Evolutionary conservation across 2,888 invertebrate genomes (phyloP), one percentile per base, ranked within the genome.

Genomic region (Pedicia rivosa): DNA sequence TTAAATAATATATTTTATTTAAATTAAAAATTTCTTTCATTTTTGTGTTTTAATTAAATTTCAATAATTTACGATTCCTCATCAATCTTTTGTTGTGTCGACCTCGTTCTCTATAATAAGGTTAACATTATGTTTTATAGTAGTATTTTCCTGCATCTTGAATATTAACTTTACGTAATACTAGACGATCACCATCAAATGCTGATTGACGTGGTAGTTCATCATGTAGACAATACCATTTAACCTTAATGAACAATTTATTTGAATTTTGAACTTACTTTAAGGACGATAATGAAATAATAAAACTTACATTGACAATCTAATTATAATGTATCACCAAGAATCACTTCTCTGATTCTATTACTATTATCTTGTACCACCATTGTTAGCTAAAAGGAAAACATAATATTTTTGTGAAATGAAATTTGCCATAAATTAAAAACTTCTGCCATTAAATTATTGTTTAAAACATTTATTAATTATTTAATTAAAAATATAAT

Each of bases 81-180:
- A 41, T 35, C 37, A 41, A 31, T 9, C 30, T 13, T 26, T 26
- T 22, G 32, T 27, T 33, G 22, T 30, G 37, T 13, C 47, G 46
- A 47, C 49, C 51, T 39, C 47, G 45, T 43, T 43, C 39, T 45
- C 46, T 47, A 53, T 62, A 78, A 86, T 76, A 75, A 82, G n/a
- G n/a, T n/a, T n/a, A n/a, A n/a, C n/a, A n/a, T n/a, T n/a, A n/a
- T n/a, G n/a, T n/a, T n/a, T n/a, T n/a, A n/a, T n/a, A n/a, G n/a
- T n/a, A n/a, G 59, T 91, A 91, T 47, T 71, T 70, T 38, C 90
- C 91, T 44, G 72, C 70, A 59, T 91, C 83, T 24, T 71, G 68
- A 22, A 63, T 62, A 48, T 70, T 68, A 2, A 82, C 70, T 44
- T 69, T 66, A 43, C 55, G 53, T 32, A 78, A 52, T 40, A 62